A percentile compares a stretch with the other conserved stretches of the same genome.
phyloP scores from a whole-genome alignment of 2,113 vertebrate genomes.

The Cinclus cinclus region DNA sequence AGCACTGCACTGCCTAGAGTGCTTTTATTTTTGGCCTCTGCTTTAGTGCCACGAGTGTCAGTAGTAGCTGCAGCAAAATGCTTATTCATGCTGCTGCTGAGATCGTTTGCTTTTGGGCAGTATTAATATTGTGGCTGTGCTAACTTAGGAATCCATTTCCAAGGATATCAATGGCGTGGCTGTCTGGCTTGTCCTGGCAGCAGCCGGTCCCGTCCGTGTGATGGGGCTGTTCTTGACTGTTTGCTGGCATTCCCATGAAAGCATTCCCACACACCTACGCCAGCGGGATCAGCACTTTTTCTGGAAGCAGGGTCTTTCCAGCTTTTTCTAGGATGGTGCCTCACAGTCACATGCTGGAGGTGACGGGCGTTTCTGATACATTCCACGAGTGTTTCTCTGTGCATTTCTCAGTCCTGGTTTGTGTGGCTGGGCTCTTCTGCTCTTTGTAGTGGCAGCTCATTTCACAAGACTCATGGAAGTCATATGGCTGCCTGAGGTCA shows the following conservation, averaged over 20 bases:
- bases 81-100: not conserved
- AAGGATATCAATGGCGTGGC: not conserved
- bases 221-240: not conserved
- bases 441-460: not conserved
- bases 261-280: not conserved
- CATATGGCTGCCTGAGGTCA: not conserved
- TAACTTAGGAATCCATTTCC: not conserved
- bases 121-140: not conserved
- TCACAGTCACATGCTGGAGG: not conserved
- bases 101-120: not conserved
- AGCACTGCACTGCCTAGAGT: not conserved
- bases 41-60: not conserved
- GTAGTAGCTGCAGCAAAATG: not conserved
- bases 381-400: not conserved
- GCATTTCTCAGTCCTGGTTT: fast-evolving
- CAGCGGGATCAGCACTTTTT: not conserved
- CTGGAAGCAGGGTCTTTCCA: not conserved
- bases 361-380: fast-evolving
- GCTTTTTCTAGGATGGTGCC: not conserved
- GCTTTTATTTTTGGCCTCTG: conserved; percentile 9
- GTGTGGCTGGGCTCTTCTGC: not conserved
- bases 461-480: not conserved
- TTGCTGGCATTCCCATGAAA: not conserved
- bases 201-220: fast-evolving
- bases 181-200: not conserved